phyloP scores from a whole-genome alignment of 1,140 invertebrate genomes.

The Artemia franciscana region DNA sequence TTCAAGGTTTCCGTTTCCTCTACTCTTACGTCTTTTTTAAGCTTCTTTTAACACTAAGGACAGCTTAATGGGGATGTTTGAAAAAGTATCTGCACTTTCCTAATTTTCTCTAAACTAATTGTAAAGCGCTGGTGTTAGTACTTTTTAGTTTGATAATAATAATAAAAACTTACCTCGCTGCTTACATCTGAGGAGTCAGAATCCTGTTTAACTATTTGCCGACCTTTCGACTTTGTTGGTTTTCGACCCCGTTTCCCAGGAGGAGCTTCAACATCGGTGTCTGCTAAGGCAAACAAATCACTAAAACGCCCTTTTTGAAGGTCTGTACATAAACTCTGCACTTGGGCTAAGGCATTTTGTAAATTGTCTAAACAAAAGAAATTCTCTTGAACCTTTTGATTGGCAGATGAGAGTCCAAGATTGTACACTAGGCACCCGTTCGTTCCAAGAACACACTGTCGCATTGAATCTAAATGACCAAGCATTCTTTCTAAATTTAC shows the following conservation, averaged over 20 bases:
- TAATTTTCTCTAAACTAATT: too few species aligned
- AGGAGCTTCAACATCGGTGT: constrained; percentile 46
- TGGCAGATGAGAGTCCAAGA: constrained; percentile 15
- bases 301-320: constrained; percentile 64
- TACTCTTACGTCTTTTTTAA: too few species aligned
- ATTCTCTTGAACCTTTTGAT: constrained; percentile 26
- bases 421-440: constrained; percentile 22
- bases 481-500: constrained; percentile 50
- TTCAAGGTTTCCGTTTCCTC: too few species aligned
- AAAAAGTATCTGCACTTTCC: too few species aligned
- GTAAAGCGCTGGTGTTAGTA: too few species aligned
- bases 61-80: too few species aligned
- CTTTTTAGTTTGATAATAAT: too few species aligned
- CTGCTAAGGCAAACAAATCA: constrained; percentile 69
- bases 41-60: too few species aligned
- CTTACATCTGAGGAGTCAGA: constrained; percentile 48
- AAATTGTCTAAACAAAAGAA: constrained; percentile 58
- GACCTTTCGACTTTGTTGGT: constrained; percentile 26
- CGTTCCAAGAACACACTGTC: constrained; percentile 31
- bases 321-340: constrained; percentile 40
- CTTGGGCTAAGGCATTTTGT: constrained; percentile 50
- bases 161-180: constrained; percentile 36
- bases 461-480: constrained; percentile 69
- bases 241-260: constrained; percentile 23
- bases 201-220: constrained; percentile 24